These are phyloP conservation scores for Neodon shergylaensis DNA, from an alignment of 2,113 vertebrate species.

Conservation along the genomic window DNA sequence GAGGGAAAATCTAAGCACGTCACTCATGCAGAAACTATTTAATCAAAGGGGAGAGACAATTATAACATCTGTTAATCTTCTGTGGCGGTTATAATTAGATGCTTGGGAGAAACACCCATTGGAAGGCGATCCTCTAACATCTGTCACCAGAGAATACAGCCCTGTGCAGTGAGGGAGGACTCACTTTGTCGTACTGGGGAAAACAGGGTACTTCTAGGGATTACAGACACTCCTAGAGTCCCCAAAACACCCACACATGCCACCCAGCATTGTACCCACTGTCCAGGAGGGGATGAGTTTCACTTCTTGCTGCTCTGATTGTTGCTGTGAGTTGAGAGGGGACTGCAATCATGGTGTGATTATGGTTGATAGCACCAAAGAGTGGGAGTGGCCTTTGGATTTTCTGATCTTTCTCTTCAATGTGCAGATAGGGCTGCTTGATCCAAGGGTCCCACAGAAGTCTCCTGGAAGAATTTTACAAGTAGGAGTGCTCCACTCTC, in stretches of 20 bases:
- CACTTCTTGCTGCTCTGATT: not conserved
- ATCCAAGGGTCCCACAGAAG: not conserved
- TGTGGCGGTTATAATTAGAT: slow-evolving; percentile 88
- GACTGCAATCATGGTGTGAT: not conserved
- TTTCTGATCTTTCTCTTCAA: not conserved
- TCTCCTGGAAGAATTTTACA: not conserved
- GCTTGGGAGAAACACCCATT: slow-evolving; percentile 85
- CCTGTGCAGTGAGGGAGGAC: slow-evolving; percentile 63
- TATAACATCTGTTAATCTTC: slow-evolving; percentile 92
- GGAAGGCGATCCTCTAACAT: slow-evolving; percentile 85
- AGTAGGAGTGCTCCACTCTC: not conserved
- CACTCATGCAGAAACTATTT: slow-evolving; percentile 89
- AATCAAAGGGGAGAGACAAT: slow-evolving; percentile 89
- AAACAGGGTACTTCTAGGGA: not conserved
- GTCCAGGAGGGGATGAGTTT: too few species aligned
- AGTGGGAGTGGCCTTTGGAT: not conserved
- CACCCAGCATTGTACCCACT: not conserved
- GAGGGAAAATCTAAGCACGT: slow-evolving; percentile 76
- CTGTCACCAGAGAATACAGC: slow-evolving; percentile 84
- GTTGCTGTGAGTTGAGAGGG: not conserved
- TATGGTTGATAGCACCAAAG: not conserved
- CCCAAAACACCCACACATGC: not conserved
- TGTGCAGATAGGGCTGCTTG: not conserved
- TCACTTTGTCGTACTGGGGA: not conserved
- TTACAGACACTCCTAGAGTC: not conserved